Evolutionary conservation across 2,888 invertebrate species (phyloP).

Genomic region (Resseliella maxima): DNA sequence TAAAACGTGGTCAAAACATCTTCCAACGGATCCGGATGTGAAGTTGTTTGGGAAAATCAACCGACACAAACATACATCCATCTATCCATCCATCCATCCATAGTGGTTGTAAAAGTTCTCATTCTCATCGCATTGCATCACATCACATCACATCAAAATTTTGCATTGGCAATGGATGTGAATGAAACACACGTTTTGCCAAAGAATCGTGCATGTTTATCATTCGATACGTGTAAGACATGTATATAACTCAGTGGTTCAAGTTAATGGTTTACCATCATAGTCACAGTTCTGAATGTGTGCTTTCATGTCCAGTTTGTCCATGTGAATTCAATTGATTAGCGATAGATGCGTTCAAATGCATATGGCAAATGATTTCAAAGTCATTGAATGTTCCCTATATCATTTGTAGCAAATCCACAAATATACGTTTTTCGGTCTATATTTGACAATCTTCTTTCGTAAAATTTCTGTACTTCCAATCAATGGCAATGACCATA

Average conservation of each 20-base stretch:
- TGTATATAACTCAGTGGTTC: background rate
- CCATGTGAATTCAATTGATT: slow-evolving; percentile 23
- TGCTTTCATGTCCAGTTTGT: background rate
- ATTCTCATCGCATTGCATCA: background rate
- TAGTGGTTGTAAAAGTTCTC: too few relatives aligned
- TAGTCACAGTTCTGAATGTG: background rate
- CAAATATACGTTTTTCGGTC: slow-evolving; percentile 23
- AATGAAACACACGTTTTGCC: background rate
- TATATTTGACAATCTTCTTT: slow-evolving; percentile 55
- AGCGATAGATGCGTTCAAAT: slow-evolving; percentile 39
- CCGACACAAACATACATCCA: background rate
- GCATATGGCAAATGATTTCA: background rate
- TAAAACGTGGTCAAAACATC: slow-evolving; percentile 32
- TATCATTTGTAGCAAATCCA: slow-evolving; percentile 16
- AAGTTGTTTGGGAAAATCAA: background rate
- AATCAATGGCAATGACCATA: too few relatives aligned
- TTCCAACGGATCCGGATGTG: slow-evolving; percentile 7
- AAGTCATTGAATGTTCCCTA: slow-evolving; percentile 44
- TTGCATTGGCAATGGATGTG: background rate
- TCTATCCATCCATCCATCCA: background rate
- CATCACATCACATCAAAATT: too few relatives aligned
- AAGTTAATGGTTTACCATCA: slow-evolving; percentile 3
- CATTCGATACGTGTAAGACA: slow-evolving; percentile 4
- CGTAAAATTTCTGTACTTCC: too few relatives aligned
- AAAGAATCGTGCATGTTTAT: background rate